Evolutionary conservation across 2,888 invertebrate species (phyloP).

Genomic region (Phoenoteleia sp.): DNA sequence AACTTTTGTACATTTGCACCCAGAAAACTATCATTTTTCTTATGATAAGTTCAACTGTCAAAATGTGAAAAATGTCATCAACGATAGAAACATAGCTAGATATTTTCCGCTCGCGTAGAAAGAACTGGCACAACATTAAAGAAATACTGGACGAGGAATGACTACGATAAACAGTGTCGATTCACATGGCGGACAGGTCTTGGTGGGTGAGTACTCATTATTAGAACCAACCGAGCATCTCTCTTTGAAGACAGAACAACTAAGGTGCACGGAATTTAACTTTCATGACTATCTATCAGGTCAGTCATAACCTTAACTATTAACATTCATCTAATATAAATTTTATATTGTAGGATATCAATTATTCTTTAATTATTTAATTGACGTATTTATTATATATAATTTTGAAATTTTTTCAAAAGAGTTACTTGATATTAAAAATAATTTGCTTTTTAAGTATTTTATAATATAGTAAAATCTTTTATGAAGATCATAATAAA

Average conservation of each 20-base stretch:
- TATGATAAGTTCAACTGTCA: no score
- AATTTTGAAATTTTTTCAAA: no score
- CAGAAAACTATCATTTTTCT: constrained; percentile 2
- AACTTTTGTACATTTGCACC: constrained; percentile 11
- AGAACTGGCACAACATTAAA: constrained; percentile 49
- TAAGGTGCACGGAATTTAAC: constrained; percentile 60
- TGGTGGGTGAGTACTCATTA: constrained; percentile 75
- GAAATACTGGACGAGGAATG: constrained; percentile 48
- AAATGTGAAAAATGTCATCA: background rate
- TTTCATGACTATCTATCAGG: constrained; percentile 59
- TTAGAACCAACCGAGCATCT: constrained; percentile 76
- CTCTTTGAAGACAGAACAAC: constrained; percentile 55
- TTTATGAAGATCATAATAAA: no score
- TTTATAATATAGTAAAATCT: no score
- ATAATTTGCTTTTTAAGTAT: no score
- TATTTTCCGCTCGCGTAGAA: constrained; percentile 20
- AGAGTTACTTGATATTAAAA: no score
- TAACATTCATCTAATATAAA: constrained; percentile 2
- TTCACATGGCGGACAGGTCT: constrained; percentile 67
- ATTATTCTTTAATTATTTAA: no score
- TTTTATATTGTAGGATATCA: constrained; percentile 23
- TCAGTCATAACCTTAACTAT: constrained; percentile 18
- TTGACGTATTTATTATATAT: no score
- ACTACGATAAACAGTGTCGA: constrained; percentile 52
- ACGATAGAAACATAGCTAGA: background rate